These are phyloP conservation scores for Diachasmimorpha longicaudata DNA, from an alignment of 1,140 invertebrate species.

Conservation along the genomic window DNA sequence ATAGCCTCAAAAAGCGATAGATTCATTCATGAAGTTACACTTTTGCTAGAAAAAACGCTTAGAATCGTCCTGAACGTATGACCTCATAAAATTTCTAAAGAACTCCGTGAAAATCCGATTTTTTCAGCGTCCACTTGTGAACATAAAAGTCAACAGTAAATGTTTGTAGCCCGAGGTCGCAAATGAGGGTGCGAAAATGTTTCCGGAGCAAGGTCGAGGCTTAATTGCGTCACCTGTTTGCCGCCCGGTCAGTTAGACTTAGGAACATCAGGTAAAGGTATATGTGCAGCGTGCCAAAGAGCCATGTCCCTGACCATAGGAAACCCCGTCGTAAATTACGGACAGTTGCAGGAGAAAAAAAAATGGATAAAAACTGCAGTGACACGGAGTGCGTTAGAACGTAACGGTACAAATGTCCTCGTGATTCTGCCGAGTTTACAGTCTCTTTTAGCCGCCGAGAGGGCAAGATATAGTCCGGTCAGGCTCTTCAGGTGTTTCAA, in stretches of 20 bases:
- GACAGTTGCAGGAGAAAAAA: conserved; percentile 17
- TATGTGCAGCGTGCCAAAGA: conserved; percentile 27
- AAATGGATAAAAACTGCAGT: conserved; percentile 40
- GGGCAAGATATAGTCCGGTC: not conserved
- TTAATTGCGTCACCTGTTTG: conserved; percentile 57
- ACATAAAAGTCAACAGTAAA: not conserved
- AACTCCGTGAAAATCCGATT: not conserved
- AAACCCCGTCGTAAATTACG: conserved; percentile 53
- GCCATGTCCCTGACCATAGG: conserved; percentile 43
- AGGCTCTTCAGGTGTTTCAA: not conserved
- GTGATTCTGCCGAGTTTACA: conserved; percentile 3
- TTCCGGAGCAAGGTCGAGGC: conserved; percentile 54
- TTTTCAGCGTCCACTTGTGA: not conserved
- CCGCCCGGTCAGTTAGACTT: not conserved
- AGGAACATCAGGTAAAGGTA: conserved; percentile 11
- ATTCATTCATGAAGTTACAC: no score
- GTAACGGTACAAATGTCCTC: conserved; percentile 44
- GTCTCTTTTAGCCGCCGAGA: not conserved
- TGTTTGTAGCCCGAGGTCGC: not conserved
- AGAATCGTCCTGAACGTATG: no score
- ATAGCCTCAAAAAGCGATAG: no score
- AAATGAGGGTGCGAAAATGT: conserved; percentile 44
- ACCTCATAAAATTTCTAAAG: no score
- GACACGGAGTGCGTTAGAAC: conserved; percentile 39
- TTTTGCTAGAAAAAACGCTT: no score